phyloP scores from a whole-genome alignment of 1,140 invertebrate species.

The Tetramorium simillimum region DNA sequence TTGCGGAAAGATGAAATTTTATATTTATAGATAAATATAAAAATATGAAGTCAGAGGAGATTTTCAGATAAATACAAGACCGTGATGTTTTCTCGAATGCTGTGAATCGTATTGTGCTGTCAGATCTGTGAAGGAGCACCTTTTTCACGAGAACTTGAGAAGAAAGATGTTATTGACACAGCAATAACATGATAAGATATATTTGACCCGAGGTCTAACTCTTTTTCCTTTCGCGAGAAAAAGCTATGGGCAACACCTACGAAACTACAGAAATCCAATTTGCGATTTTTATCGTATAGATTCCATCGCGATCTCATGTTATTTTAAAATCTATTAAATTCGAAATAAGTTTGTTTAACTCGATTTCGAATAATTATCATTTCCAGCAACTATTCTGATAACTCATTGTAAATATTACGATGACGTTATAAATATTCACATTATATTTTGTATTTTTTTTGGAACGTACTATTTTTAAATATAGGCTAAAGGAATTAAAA shows the following conservation, averaged over 20 bases:
- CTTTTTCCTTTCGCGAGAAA: background rate
- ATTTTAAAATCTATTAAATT: background rate
- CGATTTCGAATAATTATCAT: background rate
- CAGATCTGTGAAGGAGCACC: slow-evolving; percentile 10
- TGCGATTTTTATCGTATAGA: background rate
- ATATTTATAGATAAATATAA: background rate
- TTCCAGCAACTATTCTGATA: background rate
- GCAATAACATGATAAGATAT: slow-evolving; percentile 37
- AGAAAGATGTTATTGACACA: slow-evolving; percentile 56
- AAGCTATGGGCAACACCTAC: background rate
- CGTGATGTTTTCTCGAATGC: slow-evolving; percentile 22
- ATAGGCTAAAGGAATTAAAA: background rate
- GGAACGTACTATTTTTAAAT: background rate
- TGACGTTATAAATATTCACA: background rate
- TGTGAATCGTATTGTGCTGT: background rate
- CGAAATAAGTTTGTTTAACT: background rate
- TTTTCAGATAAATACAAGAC: slow-evolving; percentile 25
- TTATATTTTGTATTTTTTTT: background rate
- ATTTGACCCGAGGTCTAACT: background rate
- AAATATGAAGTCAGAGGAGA: background rate
- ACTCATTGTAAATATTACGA: background rate
- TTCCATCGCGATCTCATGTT: background rate
- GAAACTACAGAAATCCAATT: slow-evolving; percentile 8
- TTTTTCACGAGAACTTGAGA: slow-evolving; percentile 13
- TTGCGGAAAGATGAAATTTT: background rate